These are phyloP conservation scores for Callionymus lyra DNA, from an alignment of 2,113 vertebrate genomes.

Conservation along the genomic window DNA sequence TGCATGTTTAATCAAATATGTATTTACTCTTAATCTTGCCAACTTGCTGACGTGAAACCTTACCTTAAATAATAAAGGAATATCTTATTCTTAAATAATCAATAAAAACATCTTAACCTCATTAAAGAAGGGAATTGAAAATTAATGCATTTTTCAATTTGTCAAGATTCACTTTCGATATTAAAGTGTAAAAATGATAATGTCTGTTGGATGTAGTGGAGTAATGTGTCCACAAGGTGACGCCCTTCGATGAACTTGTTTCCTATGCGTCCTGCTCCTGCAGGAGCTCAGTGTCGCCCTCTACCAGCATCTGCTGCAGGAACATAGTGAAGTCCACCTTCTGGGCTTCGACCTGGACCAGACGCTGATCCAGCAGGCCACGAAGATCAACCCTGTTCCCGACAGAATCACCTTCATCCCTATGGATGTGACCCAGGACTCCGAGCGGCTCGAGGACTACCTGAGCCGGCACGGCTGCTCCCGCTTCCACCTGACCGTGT, in stretches of 20 bases:
- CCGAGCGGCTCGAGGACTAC: conserved; percentile 53
- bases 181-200: background rate
- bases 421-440: conserved; percentile 76
- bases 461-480: conserved; percentile 61
- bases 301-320: conserved; percentile 72
- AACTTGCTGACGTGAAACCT: too few species aligned
- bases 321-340: conserved; percentile 49
- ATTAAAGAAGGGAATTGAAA: too few species aligned
- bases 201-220: conserved; percentile 5
- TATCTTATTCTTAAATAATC: too few species aligned
- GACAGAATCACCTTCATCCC: conserved; percentile 70
- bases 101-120: too few species aligned
- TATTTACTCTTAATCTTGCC: too few species aligned
- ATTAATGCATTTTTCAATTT: too few species aligned
- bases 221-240: background rate
- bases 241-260: too few species aligned
- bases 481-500: conserved; percentile 76
- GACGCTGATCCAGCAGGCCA: conserved; percentile 70
- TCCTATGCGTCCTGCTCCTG: too few species aligned
- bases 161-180: background rate
- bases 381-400: conserved; percentile 71
- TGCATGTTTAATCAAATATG: too few species aligned
- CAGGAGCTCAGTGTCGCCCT: conserved; percentile 86
- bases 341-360: conserved; percentile 87
- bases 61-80: too few species aligned